Percentiles rank a stretch among this genome's conserved stretches.
phyloP scores from a whole-genome alignment of 1,140 invertebrate species.

The Pissodes strobi region DNA sequence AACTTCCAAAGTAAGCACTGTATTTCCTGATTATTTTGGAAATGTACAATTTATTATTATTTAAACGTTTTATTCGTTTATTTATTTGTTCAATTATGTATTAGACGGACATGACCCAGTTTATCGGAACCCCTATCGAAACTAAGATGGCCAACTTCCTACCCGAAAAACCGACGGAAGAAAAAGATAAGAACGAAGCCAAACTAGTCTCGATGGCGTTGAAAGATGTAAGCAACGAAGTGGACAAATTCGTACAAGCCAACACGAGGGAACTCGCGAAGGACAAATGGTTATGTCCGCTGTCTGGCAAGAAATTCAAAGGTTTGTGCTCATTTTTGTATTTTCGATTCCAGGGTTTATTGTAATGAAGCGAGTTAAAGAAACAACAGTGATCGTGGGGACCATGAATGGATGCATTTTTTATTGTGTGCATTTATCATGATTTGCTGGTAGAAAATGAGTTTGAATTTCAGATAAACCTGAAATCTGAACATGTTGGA shows the following conservation, averaged over 20 bases:
- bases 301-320: constrained; percentile 99
- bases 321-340: constrained; percentile 53
- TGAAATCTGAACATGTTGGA: too few relatives aligned
- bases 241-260: constrained; percentile 91
- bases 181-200: constrained; percentile 51
- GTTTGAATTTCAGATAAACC: too few relatives aligned
- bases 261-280: constrained; percentile 95
- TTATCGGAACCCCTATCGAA: constrained; percentile 62
- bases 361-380: too few relatives aligned
- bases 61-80: background rate
- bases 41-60: too few relatives aligned
- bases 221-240: constrained; percentile 84
- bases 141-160: constrained; percentile 88
- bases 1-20: constrained; percentile 57
- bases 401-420: too few relatives aligned
- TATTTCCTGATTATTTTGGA: too few relatives aligned
- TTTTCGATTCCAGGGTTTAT: too few relatives aligned
- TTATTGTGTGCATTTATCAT: too few relatives aligned
- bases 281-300: constrained; percentile 98
- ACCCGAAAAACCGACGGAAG: constrained; percentile 60
- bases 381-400: too few relatives aligned
- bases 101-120: constrained; percentile 53
- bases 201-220: constrained; percentile 62
- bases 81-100: background rate
- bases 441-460: too few relatives aligned